phyloP scores from a whole-genome alignment of 2,888 invertebrate species.

The Rotaria magnacalcarata region DNA sequence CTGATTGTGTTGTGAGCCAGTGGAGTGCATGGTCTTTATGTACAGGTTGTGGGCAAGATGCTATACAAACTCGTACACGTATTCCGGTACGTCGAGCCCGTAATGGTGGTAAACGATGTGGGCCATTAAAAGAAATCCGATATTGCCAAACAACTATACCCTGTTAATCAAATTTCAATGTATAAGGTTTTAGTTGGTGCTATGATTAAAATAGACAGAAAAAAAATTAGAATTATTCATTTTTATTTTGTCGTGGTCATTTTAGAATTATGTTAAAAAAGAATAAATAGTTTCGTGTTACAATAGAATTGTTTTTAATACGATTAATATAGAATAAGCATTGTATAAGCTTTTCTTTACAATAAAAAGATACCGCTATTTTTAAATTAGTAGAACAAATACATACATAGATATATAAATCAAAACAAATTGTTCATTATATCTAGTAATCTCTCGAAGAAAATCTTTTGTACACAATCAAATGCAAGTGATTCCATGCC shows the following conservation, averaged over 20 bases:
- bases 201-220: not conserved
- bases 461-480: no score
- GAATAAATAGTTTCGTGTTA: not conserved
- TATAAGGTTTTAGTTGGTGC: not conserved
- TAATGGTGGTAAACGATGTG: constrained; percentile 35
- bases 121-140: constrained; percentile 37
- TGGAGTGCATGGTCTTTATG: constrained; percentile 44
- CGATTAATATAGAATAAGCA: not conserved
- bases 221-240: not conserved
- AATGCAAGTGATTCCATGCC: no score
- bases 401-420: no score
- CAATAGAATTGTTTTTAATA: not conserved
- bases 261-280: not conserved
- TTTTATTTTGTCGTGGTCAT: not conserved
- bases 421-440: no score
- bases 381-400: no score
- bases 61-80: constrained; percentile 34
- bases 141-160: not conserved
- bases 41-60: constrained; percentile 36
- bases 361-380: no score
- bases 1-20: constrained; percentile 42
- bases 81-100: not conserved
- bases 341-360: not conserved
- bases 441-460: no score
- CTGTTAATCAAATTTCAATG: not conserved